Conservation (phyloP, 2,888 invertebrate species). For the Conistra vaccinii region DNA sequence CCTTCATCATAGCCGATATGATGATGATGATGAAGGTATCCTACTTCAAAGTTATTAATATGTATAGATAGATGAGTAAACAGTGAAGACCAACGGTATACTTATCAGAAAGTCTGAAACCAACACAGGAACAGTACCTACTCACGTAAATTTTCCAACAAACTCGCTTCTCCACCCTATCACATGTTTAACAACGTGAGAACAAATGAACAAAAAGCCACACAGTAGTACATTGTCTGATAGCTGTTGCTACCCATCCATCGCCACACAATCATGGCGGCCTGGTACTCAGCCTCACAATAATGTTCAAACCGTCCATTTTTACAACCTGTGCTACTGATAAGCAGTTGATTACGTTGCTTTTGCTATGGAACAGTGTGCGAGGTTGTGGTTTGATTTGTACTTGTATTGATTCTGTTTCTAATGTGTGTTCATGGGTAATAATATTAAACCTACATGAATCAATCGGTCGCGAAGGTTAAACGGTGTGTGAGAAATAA, state of each 20-base stretch:
- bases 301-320: constrained; percentile 24
- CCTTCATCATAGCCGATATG: too few species aligned
- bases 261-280: constrained; percentile 1
- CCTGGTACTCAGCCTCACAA: constrained; percentile 10
- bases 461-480: constrained; percentile 10
- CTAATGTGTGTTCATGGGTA: constrained; percentile 10
- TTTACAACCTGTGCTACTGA: constrained; percentile 24
- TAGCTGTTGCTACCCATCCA: constrained; percentile 18
- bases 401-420: constrained; percentile 16
- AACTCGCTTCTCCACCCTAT: background rate
- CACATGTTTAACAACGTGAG: constrained; percentile 13
- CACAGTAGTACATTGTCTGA: background rate
- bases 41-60: too few species aligned
- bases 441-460: background rate
- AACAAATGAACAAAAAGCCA: constrained; percentile 3
- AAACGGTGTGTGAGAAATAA: background rate
- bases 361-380: constrained; percentile 1
- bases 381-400: constrained; percentile 28
- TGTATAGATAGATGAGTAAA: too few species aligned
- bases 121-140: background rate
- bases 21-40: too few species aligned
- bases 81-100: too few species aligned
- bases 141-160: background rate
- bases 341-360: constrained; percentile 31
- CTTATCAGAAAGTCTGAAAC: background rate